Evolutionary conservation across 2,797 vertebrate genomes (phyloP).

Genomic region (Phrynocephalus vlangalii): DNA sequence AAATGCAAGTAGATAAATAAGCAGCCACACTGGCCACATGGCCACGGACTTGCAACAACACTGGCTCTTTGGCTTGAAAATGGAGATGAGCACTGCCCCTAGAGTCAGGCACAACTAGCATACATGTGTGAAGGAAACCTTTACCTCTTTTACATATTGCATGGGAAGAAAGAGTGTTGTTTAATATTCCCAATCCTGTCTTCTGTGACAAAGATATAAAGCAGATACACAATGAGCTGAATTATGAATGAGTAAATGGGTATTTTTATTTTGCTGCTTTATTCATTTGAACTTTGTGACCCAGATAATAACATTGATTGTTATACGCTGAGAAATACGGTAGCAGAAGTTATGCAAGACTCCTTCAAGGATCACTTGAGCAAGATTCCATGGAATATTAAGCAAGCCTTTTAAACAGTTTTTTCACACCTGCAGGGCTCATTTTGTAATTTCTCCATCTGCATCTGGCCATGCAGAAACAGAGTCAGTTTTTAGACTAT

Average conservation of each 20-base stretch:
- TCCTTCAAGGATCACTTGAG: slow-evolving; percentile 47
- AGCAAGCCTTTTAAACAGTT: slow-evolving; percentile 4
- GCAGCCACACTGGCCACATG: too few relatives aligned
- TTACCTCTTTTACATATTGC: background rate
- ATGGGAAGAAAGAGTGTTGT: background rate
- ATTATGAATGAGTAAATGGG: background rate
- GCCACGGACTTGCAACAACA: too few relatives aligned
- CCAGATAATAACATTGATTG: background rate
- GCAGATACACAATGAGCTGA: too few relatives aligned
- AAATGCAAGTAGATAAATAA: too few relatives aligned
- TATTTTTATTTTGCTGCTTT: background rate
- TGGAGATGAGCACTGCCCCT: too few relatives aligned
- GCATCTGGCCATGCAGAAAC: slow-evolving; percentile 17
- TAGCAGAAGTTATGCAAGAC: background rate
- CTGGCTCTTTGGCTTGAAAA: too few relatives aligned
- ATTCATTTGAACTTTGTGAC: background rate
- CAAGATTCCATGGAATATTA: slow-evolving; percentile 33
- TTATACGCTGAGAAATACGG: slow-evolving; percentile 18
- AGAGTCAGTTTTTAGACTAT: slow-evolving; percentile 3
- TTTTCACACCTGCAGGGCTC: slow-evolving; percentile 39
- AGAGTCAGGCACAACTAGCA: too few relatives aligned
- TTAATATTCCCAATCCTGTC: background rate
- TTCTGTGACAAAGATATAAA: background rate
- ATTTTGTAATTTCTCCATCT: slow-evolving; percentile 25
- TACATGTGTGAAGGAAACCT: too few relatives aligned